These are phyloP conservation scores for Criorhina ranunculi DNA, from an alignment of 2,888 invertebrate genomes.

Conservation along the genomic window DNA sequence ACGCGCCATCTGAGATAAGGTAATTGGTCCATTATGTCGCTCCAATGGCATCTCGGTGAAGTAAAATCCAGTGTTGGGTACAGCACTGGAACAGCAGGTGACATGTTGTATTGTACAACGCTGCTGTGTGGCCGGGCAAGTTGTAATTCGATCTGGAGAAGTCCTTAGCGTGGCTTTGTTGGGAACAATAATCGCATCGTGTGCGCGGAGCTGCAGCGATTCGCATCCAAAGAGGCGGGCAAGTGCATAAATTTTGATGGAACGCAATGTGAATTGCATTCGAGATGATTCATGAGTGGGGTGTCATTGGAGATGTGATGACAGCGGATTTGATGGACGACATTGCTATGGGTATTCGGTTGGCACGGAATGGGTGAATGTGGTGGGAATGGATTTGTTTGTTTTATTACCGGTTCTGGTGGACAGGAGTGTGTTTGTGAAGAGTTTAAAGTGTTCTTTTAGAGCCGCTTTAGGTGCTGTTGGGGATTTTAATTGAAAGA, in stretches of 20 bases:
- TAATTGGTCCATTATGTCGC: conserved; percentile 80
- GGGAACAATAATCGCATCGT: conserved; percentile 50
- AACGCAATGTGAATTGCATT: conserved; percentile 61
- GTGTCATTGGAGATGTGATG: conserved; percentile 60
- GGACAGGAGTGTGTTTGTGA: conserved; percentile 1
- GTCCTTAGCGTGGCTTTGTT: conserved; percentile 41
- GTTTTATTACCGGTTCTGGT: conserved; percentile 29
- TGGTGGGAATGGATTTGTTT: conserved; percentile 41
- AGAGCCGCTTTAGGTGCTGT: neutral
- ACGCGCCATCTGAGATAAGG: conserved; percentile 79
- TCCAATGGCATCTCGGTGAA: conserved; percentile 73
- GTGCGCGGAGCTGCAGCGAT: conserved; percentile 22
- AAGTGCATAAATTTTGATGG: conserved; percentile 69
- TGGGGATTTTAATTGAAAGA: too few relatives aligned
- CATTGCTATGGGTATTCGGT: conserved; percentile 43
- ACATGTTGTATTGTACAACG: conserved; percentile 61
- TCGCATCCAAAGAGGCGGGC: conserved; percentile 58
- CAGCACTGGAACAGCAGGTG: conserved; percentile 68
- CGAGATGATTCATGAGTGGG: conserved; percentile 61
- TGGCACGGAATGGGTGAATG: neutral
- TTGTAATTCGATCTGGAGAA: conserved; percentile 52
- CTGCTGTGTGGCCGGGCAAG: conserved; percentile 5
- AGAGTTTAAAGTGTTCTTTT: conserved; percentile 1
- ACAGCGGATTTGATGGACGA: conserved; percentile 73
- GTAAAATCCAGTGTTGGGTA: conserved; percentile 62